Evolutionary conservation across 2,113 vertebrate species (phyloP).

Genomic region (Aegithalos caudatus): DNA sequence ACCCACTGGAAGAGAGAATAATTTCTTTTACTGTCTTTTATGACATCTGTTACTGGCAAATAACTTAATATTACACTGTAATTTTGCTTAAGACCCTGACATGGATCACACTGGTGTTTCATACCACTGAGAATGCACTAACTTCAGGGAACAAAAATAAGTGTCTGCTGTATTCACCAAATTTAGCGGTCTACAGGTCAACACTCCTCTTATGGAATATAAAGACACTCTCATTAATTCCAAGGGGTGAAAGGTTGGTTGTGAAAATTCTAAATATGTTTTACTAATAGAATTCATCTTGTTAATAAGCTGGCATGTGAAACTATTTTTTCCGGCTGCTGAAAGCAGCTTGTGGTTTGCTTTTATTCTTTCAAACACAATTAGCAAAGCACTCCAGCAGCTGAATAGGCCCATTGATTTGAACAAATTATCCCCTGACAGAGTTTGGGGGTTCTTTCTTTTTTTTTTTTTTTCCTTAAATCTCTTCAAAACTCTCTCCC

Average conservation of each 20-base stretch:
- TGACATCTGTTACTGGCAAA: neutral
- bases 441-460: neutral
- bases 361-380: slow-evolving; percentile 74
- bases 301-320: slow-evolving; percentile 63
- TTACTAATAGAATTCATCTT: slow-evolving; percentile 57
- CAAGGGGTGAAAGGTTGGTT: neutral
- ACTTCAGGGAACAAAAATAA: neutral
- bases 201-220: neutral
- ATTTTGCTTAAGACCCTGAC: neutral
- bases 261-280: slow-evolving; percentile 31
- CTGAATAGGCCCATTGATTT: slow-evolving; percentile 78
- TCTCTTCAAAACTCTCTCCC: neutral
- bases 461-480: neutral
- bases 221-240: slow-evolving; percentile 11
- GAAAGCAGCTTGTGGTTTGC: slow-evolving; percentile 65
- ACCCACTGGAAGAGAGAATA: neutral
- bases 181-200: neutral
- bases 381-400: slow-evolving; percentile 72
- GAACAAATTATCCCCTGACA: slow-evolving; percentile 74
- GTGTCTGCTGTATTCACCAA: neutral
- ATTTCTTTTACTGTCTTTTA: neutral
- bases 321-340: slow-evolving; percentile 39
- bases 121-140: neutral
- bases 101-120: neutral
- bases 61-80: neutral